Percentiles rank a stretch among this genome's conserved stretches.
phyloP scores from a whole-genome alignment of 2,797 vertebrate species.

The Uromys caudimaculatus region DNA sequence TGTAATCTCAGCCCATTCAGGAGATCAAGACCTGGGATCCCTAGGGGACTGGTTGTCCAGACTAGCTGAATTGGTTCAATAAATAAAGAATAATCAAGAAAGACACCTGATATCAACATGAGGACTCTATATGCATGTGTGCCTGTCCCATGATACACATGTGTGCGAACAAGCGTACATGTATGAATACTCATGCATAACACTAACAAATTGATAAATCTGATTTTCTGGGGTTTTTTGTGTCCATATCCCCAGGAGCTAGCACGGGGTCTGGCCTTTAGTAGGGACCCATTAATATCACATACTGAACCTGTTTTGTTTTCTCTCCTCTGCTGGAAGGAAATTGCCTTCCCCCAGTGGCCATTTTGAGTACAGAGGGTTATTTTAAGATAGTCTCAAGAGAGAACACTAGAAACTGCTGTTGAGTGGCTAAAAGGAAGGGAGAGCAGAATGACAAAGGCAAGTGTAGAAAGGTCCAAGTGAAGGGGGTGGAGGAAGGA shows the following conservation, averaged over 20 bases:
- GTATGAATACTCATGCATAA: background rate
- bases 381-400: conserved; percentile 73
- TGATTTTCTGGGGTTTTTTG: background rate
- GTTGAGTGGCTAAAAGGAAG: conserved; percentile 14
- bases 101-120: background rate
- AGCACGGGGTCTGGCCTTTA: background rate
- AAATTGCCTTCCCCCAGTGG: conserved; percentile 67
- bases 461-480: conserved; percentile 2
- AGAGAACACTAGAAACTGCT: conserved; percentile 42
- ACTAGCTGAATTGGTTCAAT: background rate
- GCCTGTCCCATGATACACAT: background rate
- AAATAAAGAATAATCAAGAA: background rate
- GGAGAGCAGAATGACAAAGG: background rate
- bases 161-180: background rate
- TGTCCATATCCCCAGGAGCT: background rate
- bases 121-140: background rate
- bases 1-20: background rate
- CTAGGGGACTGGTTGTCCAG: background rate
- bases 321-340: conserved; percentile 17
- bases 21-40: background rate
- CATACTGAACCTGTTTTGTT: conserved; percentile 7
- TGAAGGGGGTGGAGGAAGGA: background rate
- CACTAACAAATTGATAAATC: background rate
- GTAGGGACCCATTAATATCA: conserved; percentile 6
- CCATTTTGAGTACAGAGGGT: conserved; percentile 65